phyloP scores from a whole-genome alignment of 2,888 invertebrate species.

The Drosophila niveifrons region DNA sequence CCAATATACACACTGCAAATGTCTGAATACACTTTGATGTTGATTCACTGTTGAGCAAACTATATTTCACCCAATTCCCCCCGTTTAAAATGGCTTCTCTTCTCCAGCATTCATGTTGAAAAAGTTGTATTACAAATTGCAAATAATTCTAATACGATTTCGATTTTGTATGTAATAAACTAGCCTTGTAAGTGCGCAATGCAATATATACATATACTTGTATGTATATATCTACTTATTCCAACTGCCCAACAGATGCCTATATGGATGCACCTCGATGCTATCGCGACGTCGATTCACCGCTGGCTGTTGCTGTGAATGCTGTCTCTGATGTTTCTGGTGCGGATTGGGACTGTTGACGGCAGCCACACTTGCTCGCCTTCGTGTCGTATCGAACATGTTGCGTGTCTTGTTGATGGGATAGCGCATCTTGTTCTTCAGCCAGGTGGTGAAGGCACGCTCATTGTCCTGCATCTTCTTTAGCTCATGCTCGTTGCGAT shows the following conservation, averaged over 20 bases:
- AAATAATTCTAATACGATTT: slow-evolving; percentile 52
- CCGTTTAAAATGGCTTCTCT: slow-evolving; percentile 1
- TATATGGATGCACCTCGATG: slow-evolving; percentile 64
- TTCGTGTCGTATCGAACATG: slow-evolving; percentile 83
- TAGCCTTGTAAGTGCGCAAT: slow-evolving; percentile 14
- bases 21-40: slow-evolving; percentile 20
- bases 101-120: slow-evolving; percentile 37
- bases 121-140: slow-evolving; percentile 69
- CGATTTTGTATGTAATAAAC: slow-evolving; percentile 43
- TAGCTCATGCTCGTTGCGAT: slow-evolving; percentile 85
- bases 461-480: slow-evolving; percentile 86
- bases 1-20: slow-evolving; percentile 27
- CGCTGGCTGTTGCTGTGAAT: slow-evolving; percentile 20
- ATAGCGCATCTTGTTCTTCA: slow-evolving; percentile 85
- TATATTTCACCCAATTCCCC: slow-evolving; percentile 9
- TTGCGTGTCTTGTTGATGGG: slow-evolving; percentile 85
- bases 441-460: slow-evolving; percentile 87
- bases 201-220: neutral
- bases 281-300: slow-evolving; percentile 47
- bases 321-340: slow-evolving; percentile 21
- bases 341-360: slow-evolving; percentile 38
- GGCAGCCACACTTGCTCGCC: slow-evolving; percentile 56
- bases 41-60: slow-evolving; percentile 46
- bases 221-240: slow-evolving; percentile 52
- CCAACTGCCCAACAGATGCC: slow-evolving; percentile 68